Conservation (phyloP, 2,113 vertebrate genomes). For the Hyperopisus bebe region DNA sequence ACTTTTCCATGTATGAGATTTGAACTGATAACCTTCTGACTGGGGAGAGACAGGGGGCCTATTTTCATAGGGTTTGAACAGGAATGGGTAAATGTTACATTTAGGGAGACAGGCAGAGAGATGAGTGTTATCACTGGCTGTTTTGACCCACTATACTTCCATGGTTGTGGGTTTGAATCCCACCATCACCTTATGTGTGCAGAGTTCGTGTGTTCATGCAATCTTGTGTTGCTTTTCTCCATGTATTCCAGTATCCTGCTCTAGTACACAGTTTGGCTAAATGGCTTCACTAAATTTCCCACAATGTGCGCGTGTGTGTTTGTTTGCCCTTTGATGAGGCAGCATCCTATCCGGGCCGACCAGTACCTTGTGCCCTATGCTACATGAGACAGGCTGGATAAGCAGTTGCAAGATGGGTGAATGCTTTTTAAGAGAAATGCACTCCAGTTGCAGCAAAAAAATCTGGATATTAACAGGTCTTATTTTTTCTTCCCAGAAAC, state of each 20-base stretch:
- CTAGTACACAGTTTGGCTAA: neutral
- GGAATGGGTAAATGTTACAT: neutral
- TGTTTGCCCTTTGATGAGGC: neutral
- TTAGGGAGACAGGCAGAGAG: neutral
- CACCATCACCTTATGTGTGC: neutral
- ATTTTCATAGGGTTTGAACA: neutral
- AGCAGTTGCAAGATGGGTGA: neutral
- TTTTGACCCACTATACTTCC: neutral
- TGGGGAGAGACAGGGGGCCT: neutral
- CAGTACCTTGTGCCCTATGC: neutral
- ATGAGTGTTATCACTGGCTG: neutral
- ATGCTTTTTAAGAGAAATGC: neutral
- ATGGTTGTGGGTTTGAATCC: neutral
- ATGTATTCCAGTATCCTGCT: neutral
- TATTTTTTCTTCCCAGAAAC: neutral
- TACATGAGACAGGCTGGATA: neutral
- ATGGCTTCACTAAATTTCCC: neutral
- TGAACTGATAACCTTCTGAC: neutral
- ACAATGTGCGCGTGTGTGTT: neutral
- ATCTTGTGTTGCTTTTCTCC: neutral
- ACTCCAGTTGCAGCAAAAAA: neutral
- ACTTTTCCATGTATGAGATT: neutral
- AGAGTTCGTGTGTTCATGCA: neutral
- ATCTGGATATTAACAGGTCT: neutral
- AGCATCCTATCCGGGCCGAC: neutral